Evolutionary conservation across 2,797 vertebrate species (phyloP), one percentile per base, ranked within the genome.

Genomic region (Falco biarmicus): DNA sequence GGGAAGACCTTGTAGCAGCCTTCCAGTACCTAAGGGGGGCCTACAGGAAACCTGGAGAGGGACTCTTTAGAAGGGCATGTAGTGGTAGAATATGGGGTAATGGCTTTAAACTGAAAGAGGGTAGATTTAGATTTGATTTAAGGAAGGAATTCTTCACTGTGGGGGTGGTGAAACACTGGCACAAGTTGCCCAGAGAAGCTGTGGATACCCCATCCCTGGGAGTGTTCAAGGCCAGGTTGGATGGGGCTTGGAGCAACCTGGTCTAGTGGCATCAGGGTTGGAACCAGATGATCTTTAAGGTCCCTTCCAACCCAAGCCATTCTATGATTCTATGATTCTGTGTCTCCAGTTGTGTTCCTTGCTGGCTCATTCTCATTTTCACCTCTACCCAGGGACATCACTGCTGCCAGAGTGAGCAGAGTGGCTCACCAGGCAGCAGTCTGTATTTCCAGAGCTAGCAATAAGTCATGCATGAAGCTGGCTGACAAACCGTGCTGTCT

Each of bases 401-500:
- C 20, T 73, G 59, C 25, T 8, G 2, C 39, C 59, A 2, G 1
- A 47, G 37, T 1, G 11, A 76, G 75, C 24, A 21, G 48, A 73
- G 15, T 3, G 6, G 11, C 51, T 91, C 73, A 81, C 8, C 61
- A 86, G 80, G 69, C 59, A 89, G 28, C 69, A 41, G 28, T 50
- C 68, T 81, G 41, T 70, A 39, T 92, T 92, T 91, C 75, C 93
- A 83, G 90, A 65, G 84, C 75, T 71, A 77, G 45, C 53, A 70
- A 5, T 64, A 70, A 89, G 60, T 83, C 68, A 39, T 21, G 41
- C 2, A 0, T 75, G 71, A 74, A 70, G 60, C 43, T 87, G 90
- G 78, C 81, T 71, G 86, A 80, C 75, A 60, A 70, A 48, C 32
- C 50, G 2, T 61, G 65, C 64, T 48, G 84, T 89, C 95, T 70